Evolutionary conservation across 2,113 vertebrate genomes (phyloP).

Genomic region (Perca schrenkii): DNA sequence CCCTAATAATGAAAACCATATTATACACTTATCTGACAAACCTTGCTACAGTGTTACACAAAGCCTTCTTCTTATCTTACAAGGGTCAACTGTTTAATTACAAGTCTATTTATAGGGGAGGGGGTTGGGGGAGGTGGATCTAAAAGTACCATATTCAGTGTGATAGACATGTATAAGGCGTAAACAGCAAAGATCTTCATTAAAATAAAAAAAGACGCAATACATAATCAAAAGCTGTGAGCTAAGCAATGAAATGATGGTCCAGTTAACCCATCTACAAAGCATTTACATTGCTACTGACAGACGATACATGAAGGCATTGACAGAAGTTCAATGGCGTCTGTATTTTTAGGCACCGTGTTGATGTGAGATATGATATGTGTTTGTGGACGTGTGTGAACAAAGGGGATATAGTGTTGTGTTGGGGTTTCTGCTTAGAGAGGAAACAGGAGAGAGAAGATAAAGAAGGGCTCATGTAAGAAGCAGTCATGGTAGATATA

Average conservation of each 20-base stretch:
- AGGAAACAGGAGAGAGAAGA: slow-evolving; percentile 36
- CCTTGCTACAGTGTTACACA: slow-evolving; percentile 82
- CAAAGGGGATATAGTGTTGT: slow-evolving; percentile 77
- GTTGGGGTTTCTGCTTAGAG: slow-evolving; percentile 85
- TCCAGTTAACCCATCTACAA: slow-evolving; percentile 62
- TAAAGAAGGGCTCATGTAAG: slow-evolving; percentile 84
- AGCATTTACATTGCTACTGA: slow-evolving; percentile 81
- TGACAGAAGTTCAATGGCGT: slow-evolving; percentile 88
- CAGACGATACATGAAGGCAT: slow-evolving; percentile 83
- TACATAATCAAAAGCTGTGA: slow-evolving; percentile 71
- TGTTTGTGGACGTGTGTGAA: slow-evolving; percentile 87
- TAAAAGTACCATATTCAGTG: slow-evolving; percentile 77
- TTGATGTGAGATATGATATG: slow-evolving; percentile 82
- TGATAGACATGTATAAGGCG: slow-evolving; percentile 81
- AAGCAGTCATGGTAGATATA: slow-evolving; percentile 87
- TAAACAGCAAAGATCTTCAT: slow-evolving; percentile 74
- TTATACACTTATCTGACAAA: slow-evolving; percentile 76
- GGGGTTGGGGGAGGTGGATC: slow-evolving; percentile 44
- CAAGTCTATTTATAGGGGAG: slow-evolving; percentile 71
- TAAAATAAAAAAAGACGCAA: slow-evolving; percentile 59
- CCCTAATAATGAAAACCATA: slow-evolving; percentile 72
- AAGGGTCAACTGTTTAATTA: slow-evolving; percentile 74
- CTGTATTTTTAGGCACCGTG: slow-evolving; percentile 99
- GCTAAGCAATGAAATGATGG: slow-evolving; percentile 67
- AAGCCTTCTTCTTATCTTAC: slow-evolving; percentile 82